phyloP scores from a whole-genome alignment of 2,888 invertebrate genomes.

The Agrochola lota region DNA sequence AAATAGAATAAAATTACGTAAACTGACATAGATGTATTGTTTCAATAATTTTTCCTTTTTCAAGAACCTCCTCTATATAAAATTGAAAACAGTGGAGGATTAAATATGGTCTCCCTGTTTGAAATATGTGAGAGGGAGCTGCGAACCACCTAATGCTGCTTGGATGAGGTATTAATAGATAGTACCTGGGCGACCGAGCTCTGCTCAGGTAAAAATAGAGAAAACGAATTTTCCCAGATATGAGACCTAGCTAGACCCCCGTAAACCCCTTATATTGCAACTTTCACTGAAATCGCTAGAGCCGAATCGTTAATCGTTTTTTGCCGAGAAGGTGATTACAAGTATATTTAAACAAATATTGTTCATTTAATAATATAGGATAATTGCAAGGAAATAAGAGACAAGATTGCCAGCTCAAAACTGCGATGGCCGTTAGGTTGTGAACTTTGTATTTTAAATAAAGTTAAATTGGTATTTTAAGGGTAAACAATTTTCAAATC shows the following conservation, averaged over 20 bases:
- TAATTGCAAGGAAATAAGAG: background rate
- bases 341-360: too few relatives aligned
- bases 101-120: constrained; percentile 53
- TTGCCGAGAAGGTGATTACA: too few relatives aligned
- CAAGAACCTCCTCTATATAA: constrained; percentile 58
- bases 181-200: too few relatives aligned
- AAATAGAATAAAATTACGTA: background rate
- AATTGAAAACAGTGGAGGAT: constrained; percentile 67
- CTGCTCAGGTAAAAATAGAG: too few relatives aligned
- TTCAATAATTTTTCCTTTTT: constrained; percentile 48
- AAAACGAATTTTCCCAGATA: too few relatives aligned
- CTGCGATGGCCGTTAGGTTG: background rate
- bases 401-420: background rate
- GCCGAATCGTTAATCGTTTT: too few relatives aligned
- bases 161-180: constrained; percentile 45
- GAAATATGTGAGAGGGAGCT: constrained; percentile 53
- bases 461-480: background rate
- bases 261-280: too few relatives aligned
- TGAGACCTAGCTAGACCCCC: too few relatives aligned
- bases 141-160: constrained; percentile 20
- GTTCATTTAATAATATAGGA: too few relatives aligned
- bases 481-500: background rate
- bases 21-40: background rate
- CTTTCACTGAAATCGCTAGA: too few relatives aligned
- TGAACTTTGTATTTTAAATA: background rate